Evolutionary conservation across 2,888 invertebrate species (phyloP).

Genomic region (Pteria penguin): DNA sequence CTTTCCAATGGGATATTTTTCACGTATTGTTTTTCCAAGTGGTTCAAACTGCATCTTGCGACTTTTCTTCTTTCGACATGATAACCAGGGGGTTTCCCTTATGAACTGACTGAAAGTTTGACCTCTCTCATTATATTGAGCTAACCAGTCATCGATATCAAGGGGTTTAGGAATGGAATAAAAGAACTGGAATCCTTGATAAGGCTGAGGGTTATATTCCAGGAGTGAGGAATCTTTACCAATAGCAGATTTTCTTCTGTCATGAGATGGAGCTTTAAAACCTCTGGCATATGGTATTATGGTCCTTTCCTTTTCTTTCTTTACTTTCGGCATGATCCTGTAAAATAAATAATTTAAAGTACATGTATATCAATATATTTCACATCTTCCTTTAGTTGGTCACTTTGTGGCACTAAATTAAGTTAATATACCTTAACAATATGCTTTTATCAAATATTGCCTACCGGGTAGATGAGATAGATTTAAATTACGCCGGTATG

Average conservation of each 20-base stretch:
- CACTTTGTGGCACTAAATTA: too few relatives aligned
- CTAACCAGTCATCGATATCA: slow-evolving; percentile 75
- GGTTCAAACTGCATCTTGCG: slow-evolving; percentile 64
- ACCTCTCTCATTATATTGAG: slow-evolving; percentile 75
- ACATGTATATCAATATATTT: too few relatives aligned
- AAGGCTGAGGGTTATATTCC: slow-evolving; percentile 44
- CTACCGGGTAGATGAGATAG: too few relatives aligned
- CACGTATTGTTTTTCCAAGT: slow-evolving; percentile 60
- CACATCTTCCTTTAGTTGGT: too few relatives aligned
- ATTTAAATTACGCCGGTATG: too few relatives aligned
- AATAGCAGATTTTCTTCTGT: slow-evolving; percentile 61
- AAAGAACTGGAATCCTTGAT: slow-evolving; percentile 57
- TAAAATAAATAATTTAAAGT: background rate
- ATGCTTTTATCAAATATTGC: too few relatives aligned
- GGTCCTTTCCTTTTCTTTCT: slow-evolving; percentile 17
- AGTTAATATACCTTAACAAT: too few relatives aligned
- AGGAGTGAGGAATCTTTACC: slow-evolving; percentile 52
- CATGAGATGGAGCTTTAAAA: slow-evolving; percentile 59
- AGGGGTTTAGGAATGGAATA: slow-evolving; percentile 65
- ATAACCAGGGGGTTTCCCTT: slow-evolving; percentile 73
- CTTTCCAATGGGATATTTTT: slow-evolving; percentile 72
- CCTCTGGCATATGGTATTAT: slow-evolving; percentile 67
- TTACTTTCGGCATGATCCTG: slow-evolving; percentile 25
- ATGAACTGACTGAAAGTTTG: slow-evolving; percentile 72
- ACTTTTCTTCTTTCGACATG: slow-evolving; percentile 66